Percentiles rank a stretch among this genome's conserved stretches.
phyloP scores from a whole-genome alignment of 2,113 vertebrate species.

The Cnemophilus loriae region DNA sequence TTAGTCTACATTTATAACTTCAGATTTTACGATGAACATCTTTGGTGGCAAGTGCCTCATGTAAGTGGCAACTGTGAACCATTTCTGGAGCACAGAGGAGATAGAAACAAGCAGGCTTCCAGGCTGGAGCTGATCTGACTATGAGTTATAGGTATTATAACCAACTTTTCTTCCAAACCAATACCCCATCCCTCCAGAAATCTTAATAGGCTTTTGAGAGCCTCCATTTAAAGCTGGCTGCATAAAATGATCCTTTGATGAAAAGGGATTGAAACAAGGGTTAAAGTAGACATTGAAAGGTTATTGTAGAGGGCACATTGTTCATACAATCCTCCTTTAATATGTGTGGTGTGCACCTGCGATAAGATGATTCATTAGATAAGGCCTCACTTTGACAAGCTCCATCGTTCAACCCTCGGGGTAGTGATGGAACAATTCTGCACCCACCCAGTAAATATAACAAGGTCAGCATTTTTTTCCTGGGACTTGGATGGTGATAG shows the following conservation, averaged over 20 bases:
- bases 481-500: conserved; percentile 45
- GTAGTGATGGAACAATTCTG: conserved; percentile 97
- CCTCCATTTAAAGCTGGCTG: conserved; percentile 75
- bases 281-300: conserved; percentile 88
- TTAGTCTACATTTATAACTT: neutral
- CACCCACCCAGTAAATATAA: conserved; percentile 92
- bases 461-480: conserved; percentile 93
- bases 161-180: conserved; percentile 68
- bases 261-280: conserved; percentile 85
- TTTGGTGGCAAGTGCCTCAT: neutral
- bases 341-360: conserved; percentile 92
- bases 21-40: neutral
- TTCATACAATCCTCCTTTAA: conserved; percentile 91
- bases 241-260: conserved; percentile 80
- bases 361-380: conserved; percentile 99
- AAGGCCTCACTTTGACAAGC: conserved; percentile 91
- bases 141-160: conserved; percentile 73
- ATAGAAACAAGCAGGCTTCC: conserved; percentile 44
- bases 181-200: conserved; percentile 70
- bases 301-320: conserved; percentile 87
- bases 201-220: conserved; percentile 77
- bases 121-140: conserved; percentile 48
- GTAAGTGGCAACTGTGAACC: neutral
- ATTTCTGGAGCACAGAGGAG: conserved; percentile 29
- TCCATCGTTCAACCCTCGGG: conserved; percentile 96